Conservation (phyloP, 2,888 invertebrate genomes). For the Acanthacorydalis orientalis region DNA sequence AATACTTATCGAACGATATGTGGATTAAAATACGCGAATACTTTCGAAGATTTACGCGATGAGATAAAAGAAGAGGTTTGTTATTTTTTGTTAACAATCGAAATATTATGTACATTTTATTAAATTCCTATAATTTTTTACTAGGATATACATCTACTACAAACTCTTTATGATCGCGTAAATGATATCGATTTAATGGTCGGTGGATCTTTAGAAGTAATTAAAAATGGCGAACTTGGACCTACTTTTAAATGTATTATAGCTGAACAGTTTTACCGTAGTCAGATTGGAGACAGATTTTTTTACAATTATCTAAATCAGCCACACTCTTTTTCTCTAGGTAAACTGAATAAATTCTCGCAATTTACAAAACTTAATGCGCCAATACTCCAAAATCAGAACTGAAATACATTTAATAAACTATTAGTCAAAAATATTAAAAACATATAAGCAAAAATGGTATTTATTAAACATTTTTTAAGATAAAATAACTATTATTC, state of each 20-base stretch:
- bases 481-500: not conserved
- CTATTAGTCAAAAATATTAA: too few relatives aligned
- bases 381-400: too few relatives aligned
- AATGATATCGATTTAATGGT: not conserved
- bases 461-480: not conserved
- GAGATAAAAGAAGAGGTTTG: not conserved
- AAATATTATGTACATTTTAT: too few relatives aligned
- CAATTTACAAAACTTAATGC: too few relatives aligned
- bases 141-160: not conserved
- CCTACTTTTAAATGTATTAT: conserved; percentile 1
- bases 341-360: too few relatives aligned
- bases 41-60: not conserved
- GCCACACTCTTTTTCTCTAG: not conserved
- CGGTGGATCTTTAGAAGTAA: not conserved
- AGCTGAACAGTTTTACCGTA: not conserved
- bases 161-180: not conserved
- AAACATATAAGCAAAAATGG: not conserved
- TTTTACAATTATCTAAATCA: not conserved
- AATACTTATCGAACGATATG: not conserved
- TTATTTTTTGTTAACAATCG: not conserved
- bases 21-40: not conserved
- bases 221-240: not conserved
- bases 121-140: too few relatives aligned
- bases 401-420: too few relatives aligned
- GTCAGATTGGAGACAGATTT: not conserved